These are phyloP conservation scores for Xanthostigma xanthostigma DNA, from an alignment of 2,888 invertebrate genomes.

Conservation along the genomic window DNA sequence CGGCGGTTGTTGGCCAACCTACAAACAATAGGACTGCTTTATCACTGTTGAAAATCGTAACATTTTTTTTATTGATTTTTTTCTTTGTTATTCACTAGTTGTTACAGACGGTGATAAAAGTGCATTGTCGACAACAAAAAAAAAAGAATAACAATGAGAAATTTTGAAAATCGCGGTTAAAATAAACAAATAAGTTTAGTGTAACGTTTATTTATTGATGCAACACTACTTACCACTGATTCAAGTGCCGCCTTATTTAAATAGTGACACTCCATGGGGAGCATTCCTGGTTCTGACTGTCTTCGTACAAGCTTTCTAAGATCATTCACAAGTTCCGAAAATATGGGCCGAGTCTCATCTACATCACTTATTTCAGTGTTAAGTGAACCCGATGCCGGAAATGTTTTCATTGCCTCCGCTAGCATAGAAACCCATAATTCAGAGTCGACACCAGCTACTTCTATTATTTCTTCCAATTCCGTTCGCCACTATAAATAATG, in stretches of 20 bases:
- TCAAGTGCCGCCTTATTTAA: conserved; percentile 83
- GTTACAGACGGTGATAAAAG: too few relatives aligned
- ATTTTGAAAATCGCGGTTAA: too few relatives aligned
- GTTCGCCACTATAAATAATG: conserved; percentile 70
- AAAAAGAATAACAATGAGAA: too few relatives aligned
- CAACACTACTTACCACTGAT: conserved; percentile 51
- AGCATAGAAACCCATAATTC: conserved; percentile 97
- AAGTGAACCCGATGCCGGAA: conserved; percentile 75
- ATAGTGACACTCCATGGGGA: conserved; percentile 93
- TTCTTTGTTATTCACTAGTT: too few relatives aligned
- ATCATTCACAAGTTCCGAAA: conserved; percentile 78
- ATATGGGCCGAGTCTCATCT: conserved; percentile 79
- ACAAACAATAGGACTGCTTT: conserved; percentile 7
- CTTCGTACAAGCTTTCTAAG: conserved; percentile 67
- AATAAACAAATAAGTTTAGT: too few relatives aligned
- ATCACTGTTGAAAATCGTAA: too few relatives aligned
- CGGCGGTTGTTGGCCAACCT: conserved; percentile 68
- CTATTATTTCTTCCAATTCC: conserved; percentile 87
- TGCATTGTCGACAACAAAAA: too few relatives aligned
- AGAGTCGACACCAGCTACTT: conserved; percentile 81
- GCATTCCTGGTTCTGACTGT: conserved; percentile 70
- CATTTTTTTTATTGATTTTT: too few relatives aligned
- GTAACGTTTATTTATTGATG: too few relatives aligned
- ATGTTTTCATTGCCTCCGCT: conserved; percentile 87
- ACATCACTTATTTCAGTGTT: conserved; percentile 80